Conservation (phyloP, 1,140 invertebrate genomes). For the Fragariocoptes setiger region DNA sequence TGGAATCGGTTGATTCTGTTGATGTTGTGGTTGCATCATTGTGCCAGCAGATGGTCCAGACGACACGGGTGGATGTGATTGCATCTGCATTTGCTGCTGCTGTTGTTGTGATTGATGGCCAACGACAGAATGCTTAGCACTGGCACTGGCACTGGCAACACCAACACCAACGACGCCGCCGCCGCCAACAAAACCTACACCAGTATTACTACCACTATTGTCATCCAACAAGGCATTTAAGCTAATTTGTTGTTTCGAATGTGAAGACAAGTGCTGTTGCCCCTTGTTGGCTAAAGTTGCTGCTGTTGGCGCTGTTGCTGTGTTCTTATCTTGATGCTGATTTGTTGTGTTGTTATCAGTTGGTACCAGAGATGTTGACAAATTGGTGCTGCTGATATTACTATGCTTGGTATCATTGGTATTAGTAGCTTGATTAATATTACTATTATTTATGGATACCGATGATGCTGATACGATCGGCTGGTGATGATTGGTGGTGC, state of each 20-base stretch:
- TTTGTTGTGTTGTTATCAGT: not conserved
- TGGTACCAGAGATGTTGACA: not conserved
- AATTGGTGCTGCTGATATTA: not conserved
- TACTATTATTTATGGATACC: not conserved
- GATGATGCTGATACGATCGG: not conserved
- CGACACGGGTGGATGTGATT: not conserved
- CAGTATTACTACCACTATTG: not conserved
- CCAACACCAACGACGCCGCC: not conserved
- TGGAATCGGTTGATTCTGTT: not conserved
- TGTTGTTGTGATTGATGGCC: not conserved
- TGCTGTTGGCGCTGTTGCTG: constrained; percentile 2
- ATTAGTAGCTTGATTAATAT: not conserved
- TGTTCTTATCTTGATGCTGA: not conserved
- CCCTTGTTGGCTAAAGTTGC: constrained; percentile 1
- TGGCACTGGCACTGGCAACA: not conserved
- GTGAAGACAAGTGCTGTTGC: not conserved
- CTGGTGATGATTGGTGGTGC: too few relatives aligned
- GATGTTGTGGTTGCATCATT: not conserved
- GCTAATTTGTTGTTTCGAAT: not conserved
- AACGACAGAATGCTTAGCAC: not conserved
- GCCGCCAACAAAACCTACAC: not conserved
- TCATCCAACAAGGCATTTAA: not conserved
- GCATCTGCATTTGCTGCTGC: not conserved
- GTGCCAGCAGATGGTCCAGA: not conserved
- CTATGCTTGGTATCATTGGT: constrained; percentile 1